Base-by-base conservation (phyloP, 1,140 invertebrate species). In the Caenorhabditis tropicalis region DNA sequence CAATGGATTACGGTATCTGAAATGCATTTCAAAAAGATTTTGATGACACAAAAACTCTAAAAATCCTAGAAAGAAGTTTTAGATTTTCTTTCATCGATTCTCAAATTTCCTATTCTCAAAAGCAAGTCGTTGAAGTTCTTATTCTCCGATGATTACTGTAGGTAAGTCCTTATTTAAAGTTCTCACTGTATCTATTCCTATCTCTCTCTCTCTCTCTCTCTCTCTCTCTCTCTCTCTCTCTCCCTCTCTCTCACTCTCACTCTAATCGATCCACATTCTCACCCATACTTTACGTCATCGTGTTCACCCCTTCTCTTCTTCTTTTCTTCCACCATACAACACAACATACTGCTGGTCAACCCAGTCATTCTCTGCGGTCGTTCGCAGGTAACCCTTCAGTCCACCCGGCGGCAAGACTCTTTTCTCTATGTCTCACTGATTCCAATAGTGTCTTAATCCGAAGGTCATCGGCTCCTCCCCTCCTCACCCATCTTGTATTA, bases 381-480 rank as follows among this genome's bases (percentile, higher is more conserved):
- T 83, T 29, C 65, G 65, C 82, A 83, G 46, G 51, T 74, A 83
- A 65, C 33, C 58, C 51, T 33, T 49, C 36, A 49, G 56, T 49
- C 27, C 49, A 65, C 36, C 58, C 31, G 36, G 56, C 82, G 39
- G 33, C 24, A 80, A 84, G 39, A 80, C 49, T 56, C 49, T 36
- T 65, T 43, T 46, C 21, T 84, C 65, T 84, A 36, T n/a, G 27
- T 43, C 43, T 49, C 48, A 36, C 49, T 46, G 51, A 39, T 70
- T 83, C 51, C 82, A 27, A 51, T 83, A 86, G 33, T 88, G 53
- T 65, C 81, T 87, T 15, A 46, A 82, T 27, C 85, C 85, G 19
- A 87, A 88, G 56, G 85, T 88, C 85, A 87, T 89, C 80, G 90
- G 88, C 39, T 86, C 46, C 43, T 88, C 84, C 31, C 49, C 53